Base-by-base conservation (phyloP, 2,888 invertebrate species). In the Hylaea fasciaria region DNA sequence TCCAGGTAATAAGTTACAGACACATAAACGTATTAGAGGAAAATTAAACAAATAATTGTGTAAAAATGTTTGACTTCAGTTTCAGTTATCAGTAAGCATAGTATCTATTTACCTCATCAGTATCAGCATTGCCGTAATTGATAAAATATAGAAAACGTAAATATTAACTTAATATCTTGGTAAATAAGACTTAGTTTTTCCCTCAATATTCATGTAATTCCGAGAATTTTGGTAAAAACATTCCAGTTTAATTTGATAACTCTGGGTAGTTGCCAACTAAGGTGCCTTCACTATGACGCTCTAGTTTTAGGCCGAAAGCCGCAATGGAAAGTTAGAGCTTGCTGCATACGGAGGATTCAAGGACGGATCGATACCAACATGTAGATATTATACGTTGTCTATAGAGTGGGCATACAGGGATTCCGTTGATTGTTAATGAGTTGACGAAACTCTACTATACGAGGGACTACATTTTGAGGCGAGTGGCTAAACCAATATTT, bases 231-330 rank as follows among this genome's bases (percentile, higher is more conserved):
- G 17, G 14, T 14, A 35, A 48, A 61, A 61, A 48, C 61, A 32
- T 32, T 32, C 9, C 3, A 14, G 49, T 49, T 49, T 46, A 41
- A 43, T 51, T 61, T 51, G 41, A 55, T 55, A 51, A 47, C 47
- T 51, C 47, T 61, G 60, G 55, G 55, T 37, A 51, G n/a, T 56
- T 46, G 55, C 51, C 60, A 55, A 51, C 41, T 7, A 22, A n/a
- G 47, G 51, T 47, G 17, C 37, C 17, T 55, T 55, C 37, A 48
- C 29, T 48, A 47, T 22, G 16, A 22, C 22, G 3, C 48, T 35
- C n/a, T 12, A 48, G 12, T 51, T 43, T 32, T 57, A 14, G 45
- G 29, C 28, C 8, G 48, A 57, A 57, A 49, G 14, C 50, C 50
- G 45, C 39, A 28, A 39, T 7, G 40, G 14, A 40, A 14, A 14